A percentile compares a stretch with the other conserved stretches of the same genome.
phyloP scores from a whole-genome alignment of 2,888 invertebrate species.

The Meteorus cinctellus region DNA sequence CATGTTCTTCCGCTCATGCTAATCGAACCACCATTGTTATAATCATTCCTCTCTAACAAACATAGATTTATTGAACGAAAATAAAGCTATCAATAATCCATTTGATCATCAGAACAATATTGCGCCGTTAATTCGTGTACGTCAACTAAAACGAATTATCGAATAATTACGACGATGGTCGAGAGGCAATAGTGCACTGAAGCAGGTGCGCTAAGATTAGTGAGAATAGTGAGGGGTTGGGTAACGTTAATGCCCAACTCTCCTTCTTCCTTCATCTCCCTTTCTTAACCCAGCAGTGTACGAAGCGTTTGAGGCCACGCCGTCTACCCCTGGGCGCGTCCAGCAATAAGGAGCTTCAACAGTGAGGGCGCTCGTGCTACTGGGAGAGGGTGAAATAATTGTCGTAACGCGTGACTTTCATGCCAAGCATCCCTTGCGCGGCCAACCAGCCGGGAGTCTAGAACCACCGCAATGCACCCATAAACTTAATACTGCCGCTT shows the following conservation, averaged over 20 bases:
- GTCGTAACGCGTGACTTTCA: constrained; percentile 69
- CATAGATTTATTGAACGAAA: background rate
- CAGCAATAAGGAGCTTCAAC: constrained; percentile 55
- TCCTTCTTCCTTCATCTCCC: constrained; percentile 15
- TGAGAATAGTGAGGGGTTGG: constrained; percentile 58
- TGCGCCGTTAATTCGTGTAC: constrained; percentile 2
- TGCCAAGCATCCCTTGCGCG: constrained; percentile 61
- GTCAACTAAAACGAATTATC: constrained; percentile 48
- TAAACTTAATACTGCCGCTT: constrained; percentile 57
- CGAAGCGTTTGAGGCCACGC: constrained; percentile 53
- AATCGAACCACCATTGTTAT: background rate
- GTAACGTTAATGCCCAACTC: constrained; percentile 38
- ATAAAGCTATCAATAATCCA: background rate
- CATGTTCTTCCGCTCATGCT: background rate
- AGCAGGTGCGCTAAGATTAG: constrained; percentile 63
- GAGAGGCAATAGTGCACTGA: constrained; percentile 52
- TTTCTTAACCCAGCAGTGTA: background rate
- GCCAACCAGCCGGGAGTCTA: constrained; percentile 56
- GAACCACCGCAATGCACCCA: constrained; percentile 69
- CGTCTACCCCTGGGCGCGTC: constrained; percentile 44
- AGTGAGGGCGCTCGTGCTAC: constrained; percentile 33
- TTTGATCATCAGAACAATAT: constrained; percentile 1
- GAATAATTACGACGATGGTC: constrained; percentile 60
- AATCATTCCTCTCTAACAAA: background rate
- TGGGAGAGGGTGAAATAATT: constrained; percentile 67